phyloP scores from a whole-genome alignment of 2,888 invertebrate species.

The Stenolophus ochropezus region DNA sequence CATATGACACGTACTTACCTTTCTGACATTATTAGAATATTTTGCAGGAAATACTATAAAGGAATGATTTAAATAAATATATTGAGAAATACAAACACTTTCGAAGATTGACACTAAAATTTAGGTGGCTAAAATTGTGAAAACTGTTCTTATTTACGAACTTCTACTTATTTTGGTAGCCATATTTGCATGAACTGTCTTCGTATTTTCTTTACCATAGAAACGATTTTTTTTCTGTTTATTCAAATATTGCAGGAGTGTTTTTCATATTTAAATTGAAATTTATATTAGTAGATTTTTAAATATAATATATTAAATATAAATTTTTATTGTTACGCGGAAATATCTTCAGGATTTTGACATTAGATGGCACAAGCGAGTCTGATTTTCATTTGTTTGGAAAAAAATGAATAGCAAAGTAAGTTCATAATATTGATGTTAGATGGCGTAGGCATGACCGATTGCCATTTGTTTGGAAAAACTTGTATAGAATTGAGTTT shows the following conservation, averaged over 20 bases:
- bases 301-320: background rate
- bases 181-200: constrained; percentile 54
- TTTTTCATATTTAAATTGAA: constrained; percentile 36
- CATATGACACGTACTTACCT: constrained; percentile 63
- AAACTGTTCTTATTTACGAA: constrained; percentile 52
- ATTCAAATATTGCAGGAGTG: too few species aligned
- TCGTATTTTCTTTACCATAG: constrained; percentile 38
- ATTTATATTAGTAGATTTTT: too few species aligned
- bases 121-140: constrained; percentile 44
- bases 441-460: too few species aligned
- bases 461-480: too few species aligned
- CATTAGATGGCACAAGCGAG: background rate
- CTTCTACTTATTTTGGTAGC: constrained; percentile 56
- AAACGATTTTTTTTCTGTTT: constrained; percentile 32
- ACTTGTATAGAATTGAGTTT: too few species aligned
- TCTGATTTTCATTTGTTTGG: too few species aligned
- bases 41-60: constrained; percentile 11
- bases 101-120: constrained; percentile 39
- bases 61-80: constrained; percentile 55
- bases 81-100: constrained; percentile 20
- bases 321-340: background rate
- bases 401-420: too few species aligned
- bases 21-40: constrained; percentile 63
- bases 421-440: too few species aligned
- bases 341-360: background rate